phyloP scores from a whole-genome alignment of 2,888 invertebrate species.

The Patella depressa region DNA sequence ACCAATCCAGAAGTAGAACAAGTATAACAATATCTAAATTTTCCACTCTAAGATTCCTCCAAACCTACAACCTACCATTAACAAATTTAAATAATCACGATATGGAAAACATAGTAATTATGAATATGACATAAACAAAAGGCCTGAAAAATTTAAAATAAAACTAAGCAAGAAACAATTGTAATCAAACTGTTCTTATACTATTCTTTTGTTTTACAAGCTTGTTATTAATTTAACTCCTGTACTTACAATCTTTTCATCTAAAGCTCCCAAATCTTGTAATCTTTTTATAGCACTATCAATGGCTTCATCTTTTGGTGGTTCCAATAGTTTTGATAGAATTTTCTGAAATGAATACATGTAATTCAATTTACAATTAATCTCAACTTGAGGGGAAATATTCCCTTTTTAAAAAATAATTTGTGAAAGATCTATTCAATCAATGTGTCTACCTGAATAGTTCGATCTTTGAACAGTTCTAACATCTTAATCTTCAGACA shows the following conservation, averaged over 20 bases:
- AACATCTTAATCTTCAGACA: slow-evolving; percentile 82
- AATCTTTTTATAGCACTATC: slow-evolving; percentile 76
- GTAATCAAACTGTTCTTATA: too few relatives aligned
- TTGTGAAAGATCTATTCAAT: slow-evolving; percentile 20
- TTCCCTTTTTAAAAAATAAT: background rate
- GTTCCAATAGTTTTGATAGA: slow-evolving; percentile 75
- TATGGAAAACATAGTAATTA: too few relatives aligned
- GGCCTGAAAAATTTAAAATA: too few relatives aligned
- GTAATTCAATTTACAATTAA: background rate
- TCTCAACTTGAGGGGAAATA: background rate
- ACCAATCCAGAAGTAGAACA: too few relatives aligned
- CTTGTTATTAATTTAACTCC: background rate
- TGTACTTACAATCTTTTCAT: slow-evolving; percentile 49
- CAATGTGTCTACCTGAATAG: slow-evolving; percentile 46
- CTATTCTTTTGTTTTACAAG: too few relatives aligned
- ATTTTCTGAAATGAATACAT: slow-evolving; percentile 48
- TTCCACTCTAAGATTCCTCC: too few relatives aligned
- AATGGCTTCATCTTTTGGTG: slow-evolving; percentile 80
- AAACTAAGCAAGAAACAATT: too few relatives aligned
- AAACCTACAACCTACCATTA: too few relatives aligned
- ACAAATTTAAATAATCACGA: too few relatives aligned
- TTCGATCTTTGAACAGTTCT: slow-evolving; percentile 52
- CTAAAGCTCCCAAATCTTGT: slow-evolving; percentile 67
- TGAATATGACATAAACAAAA: too few relatives aligned
- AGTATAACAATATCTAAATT: too few relatives aligned